Percentiles rank a stretch among this genome's conserved stretches.
Evolutionary conservation across 2,797 vertebrate genomes (phyloP).

Genomic region (Poecilia velifera): DNA sequence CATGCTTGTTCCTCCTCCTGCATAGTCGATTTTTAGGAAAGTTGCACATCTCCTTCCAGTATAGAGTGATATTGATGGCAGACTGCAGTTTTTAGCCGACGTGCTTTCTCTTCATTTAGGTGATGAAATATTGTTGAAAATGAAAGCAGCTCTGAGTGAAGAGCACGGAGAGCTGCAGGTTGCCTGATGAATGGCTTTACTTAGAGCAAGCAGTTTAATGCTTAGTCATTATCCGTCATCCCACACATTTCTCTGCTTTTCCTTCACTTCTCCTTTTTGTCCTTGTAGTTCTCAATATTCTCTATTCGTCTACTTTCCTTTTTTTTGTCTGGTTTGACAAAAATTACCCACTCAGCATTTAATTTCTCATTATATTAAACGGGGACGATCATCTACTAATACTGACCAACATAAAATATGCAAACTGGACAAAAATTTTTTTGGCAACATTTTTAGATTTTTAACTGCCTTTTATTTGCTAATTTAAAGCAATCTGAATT

Average conservation of each 20-base stretch:
- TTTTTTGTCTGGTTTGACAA: not conserved
- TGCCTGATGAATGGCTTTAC: slow-evolving; percentile 61
- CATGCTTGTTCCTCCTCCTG: too few relatives aligned
- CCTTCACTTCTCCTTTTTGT: not conserved
- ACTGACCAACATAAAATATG: not conserved
- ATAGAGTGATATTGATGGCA: slow-evolving; percentile 21
- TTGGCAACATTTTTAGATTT: not conserved
- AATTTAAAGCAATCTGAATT: not conserved
- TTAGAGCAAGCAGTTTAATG: slow-evolving; percentile 50
- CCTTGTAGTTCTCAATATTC: not conserved
- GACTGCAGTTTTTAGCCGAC: slow-evolving; percentile 2
- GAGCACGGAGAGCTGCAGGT: slow-evolving; percentile 37
- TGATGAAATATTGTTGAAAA: slow-evolving; percentile 33
- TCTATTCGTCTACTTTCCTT: not conserved
- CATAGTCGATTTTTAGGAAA: not conserved
- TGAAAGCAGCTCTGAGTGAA: slow-evolving; percentile 32
- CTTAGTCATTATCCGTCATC: slow-evolving; percentile 66
- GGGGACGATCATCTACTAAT: not conserved
- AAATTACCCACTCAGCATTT: not conserved
- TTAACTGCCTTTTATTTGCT: not conserved
- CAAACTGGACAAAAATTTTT: not conserved
- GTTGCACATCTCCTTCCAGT: slow-evolving; percentile 11
- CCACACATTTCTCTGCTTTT: slow-evolving; percentile 18
- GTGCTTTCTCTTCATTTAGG: slow-evolving; percentile 17
- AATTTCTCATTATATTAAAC: not conserved